Base-by-base conservation (phyloP, 2,888 invertebrate species). In the Mesoligia furuncula region DNA sequence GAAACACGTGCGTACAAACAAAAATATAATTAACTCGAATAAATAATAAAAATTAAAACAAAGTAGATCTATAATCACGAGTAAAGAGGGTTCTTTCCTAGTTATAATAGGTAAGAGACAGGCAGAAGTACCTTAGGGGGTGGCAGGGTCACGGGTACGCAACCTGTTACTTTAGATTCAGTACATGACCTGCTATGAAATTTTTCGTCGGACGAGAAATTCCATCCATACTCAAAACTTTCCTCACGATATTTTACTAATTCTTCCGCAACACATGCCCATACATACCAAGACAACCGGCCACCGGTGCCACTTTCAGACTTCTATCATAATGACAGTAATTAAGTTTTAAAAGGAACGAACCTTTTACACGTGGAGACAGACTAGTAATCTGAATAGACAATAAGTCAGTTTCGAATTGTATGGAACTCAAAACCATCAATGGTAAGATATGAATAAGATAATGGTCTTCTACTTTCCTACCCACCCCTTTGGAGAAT, bases 371-470 rank as follows among this genome's bases (percentile, higher is more conserved):
- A 11, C 27, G 20, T 39, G 27, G 24, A 51, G 20, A 24, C n/a
- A 57, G 24, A 61, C 31, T 48, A 74, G 24, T 75, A 69, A 72
- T 73, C 64, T 42, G 4, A 59, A 81, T 86, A 13, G 4, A 39
- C 0, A 5, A 77, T 31, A 31, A 2, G 31, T 31, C n/a, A n/a
- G n/a, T n/a, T n/a, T n/a, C n/a, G n/a, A n/a, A n/a, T n/a, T n/a
- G n/a, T n/a, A n/a, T n/a, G n/a, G n/a, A n/a, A n/a, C n/a, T n/a
- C n/a, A n/a, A n/a, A n/a, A n/a, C n/a, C n/a, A n/a, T n/a, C n/a
- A n/a, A n/a, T n/a, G n/a, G n/a, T n/a, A n/a, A n/a, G n/a, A n/a
- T n/a, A n/a, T n/a, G n/a, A n/a, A 71, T 64, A 15, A 57, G 54
- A 82, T 57, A 67, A 39, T 74, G 2, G n/a, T 20, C 27, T 24